These are phyloP conservation scores for Nesospiza acunhae DNA, from an alignment of 2,113 vertebrate species.

Conservation along the genomic window DNA sequence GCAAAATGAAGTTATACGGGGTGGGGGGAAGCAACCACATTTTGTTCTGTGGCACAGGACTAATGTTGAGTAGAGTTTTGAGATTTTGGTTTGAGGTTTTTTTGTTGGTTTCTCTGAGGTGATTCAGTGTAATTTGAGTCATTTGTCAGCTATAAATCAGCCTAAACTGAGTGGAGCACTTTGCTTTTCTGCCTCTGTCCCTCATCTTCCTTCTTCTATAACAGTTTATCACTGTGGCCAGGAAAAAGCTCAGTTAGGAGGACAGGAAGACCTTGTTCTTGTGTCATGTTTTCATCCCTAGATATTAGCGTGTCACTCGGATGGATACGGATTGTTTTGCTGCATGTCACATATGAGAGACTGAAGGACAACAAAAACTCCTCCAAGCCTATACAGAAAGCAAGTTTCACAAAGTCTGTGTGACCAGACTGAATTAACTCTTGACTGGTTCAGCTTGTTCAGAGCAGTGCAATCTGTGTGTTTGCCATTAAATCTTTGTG, in stretches of 20 bases:
- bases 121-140: neutral
- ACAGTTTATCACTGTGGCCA: neutral
- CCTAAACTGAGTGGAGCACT: neutral
- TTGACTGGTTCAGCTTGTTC: neutral
- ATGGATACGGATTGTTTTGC: neutral
- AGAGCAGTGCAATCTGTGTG: fast-evolving
- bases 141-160: neutral
- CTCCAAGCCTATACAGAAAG: neutral
- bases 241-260: neutral
- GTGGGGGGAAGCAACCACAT: no score
- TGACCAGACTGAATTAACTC: neutral
- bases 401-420: neutral
- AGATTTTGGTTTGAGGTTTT: neutral
- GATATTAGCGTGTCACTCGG: neutral
- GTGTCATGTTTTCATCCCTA: neutral
- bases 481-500: neutral
- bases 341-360: neutral
- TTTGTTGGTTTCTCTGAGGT: neutral
- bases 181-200: neutral
- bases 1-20: neutral
- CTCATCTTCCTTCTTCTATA: neutral
- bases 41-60: neutral
- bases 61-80: neutral
- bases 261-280: neutral
- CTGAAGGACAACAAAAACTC: neutral